Evolutionary conservation across 2,888 invertebrate species (phyloP).

Genomic region (Cataglyphis rosenhaueri): DNA sequence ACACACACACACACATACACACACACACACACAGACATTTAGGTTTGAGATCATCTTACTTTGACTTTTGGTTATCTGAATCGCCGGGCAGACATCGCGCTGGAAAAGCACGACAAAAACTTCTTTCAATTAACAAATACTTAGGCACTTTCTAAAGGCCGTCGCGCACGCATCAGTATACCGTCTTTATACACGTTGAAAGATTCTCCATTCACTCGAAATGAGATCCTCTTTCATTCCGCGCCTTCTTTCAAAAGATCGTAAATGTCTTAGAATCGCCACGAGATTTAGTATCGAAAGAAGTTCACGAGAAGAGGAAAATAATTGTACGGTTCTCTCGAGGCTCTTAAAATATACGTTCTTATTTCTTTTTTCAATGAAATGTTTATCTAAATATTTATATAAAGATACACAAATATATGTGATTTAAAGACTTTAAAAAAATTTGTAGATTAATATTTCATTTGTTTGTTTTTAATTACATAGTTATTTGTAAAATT

Average conservation of each 20-base stretch:
- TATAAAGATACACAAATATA: not conserved
- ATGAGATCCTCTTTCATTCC: slow-evolving; percentile 53
- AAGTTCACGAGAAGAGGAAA: slow-evolving; percentile 9
- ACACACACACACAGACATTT: not conserved
- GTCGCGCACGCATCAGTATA: slow-evolving; percentile 20
- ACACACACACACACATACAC: too few relatives aligned
- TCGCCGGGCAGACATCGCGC: not conserved
- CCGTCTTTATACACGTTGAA: slow-evolving; percentile 50
- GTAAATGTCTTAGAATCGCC: slow-evolving; percentile 50
- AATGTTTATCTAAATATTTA: not conserved
- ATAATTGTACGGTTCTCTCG: not conserved
- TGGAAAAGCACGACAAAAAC: slow-evolving; percentile 25
- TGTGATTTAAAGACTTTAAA: not conserved
- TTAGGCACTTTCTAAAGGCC: slow-evolving; percentile 38
- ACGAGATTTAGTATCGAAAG: slow-evolving; percentile 18
- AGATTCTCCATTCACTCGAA: slow-evolving; percentile 61
- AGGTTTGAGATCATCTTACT: slow-evolving; percentile 25
- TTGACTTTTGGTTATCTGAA: slow-evolving; percentile 37
- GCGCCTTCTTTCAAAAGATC: slow-evolving; percentile 49
- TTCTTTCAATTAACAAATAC: slow-evolving; percentile 59
- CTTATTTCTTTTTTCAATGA: not conserved
- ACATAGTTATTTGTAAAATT: not conserved
- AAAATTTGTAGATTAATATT: not conserved
- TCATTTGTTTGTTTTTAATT: not conserved
- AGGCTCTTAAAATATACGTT: not conserved